Evolutionary conservation across 2,113 vertebrate species (phyloP).

Genomic region (Pituophis catenifer): DNA sequence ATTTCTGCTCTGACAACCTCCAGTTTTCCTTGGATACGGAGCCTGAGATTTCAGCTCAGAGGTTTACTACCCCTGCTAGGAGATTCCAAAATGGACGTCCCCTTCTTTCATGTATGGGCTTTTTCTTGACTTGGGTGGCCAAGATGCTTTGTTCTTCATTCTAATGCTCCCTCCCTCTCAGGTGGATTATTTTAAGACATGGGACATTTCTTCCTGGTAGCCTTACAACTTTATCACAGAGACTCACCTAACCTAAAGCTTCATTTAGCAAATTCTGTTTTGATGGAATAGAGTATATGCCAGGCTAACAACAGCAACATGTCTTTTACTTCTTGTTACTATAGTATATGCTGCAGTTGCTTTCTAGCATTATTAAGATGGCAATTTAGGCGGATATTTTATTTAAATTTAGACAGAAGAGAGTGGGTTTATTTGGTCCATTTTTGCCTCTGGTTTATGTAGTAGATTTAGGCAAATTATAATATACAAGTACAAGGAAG

Average conservation of each 20-base stretch:
- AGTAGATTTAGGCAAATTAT: slow-evolving; percentile 32
- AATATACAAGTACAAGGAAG: slow-evolving; percentile 30
- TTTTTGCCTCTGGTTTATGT: slow-evolving; percentile 46
- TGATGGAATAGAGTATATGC: background rate
- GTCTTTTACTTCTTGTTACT: background rate
- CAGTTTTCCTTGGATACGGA: too few species aligned
- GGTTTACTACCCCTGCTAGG: background rate
- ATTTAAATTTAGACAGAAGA: background rate
- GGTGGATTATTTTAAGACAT: background rate
- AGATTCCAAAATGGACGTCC: background rate
- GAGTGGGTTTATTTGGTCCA: background rate
- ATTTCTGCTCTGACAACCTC: too few species aligned
- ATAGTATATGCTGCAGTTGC: background rate
- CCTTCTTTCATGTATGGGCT: background rate
- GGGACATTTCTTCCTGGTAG: background rate
- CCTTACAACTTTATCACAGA: background rate
- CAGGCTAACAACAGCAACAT: background rate
- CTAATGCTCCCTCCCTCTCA: background rate
- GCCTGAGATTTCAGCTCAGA: background rate
- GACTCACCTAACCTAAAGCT: background rate
- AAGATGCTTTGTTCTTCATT: background rate
- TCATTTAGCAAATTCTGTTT: background rate
- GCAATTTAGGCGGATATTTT: background rate
- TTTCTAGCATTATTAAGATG: slow-evolving; percentile 31
- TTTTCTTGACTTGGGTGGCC: background rate